phyloP scores from a whole-genome alignment of 2,113 vertebrate species.

The Euleptes europaea region DNA sequence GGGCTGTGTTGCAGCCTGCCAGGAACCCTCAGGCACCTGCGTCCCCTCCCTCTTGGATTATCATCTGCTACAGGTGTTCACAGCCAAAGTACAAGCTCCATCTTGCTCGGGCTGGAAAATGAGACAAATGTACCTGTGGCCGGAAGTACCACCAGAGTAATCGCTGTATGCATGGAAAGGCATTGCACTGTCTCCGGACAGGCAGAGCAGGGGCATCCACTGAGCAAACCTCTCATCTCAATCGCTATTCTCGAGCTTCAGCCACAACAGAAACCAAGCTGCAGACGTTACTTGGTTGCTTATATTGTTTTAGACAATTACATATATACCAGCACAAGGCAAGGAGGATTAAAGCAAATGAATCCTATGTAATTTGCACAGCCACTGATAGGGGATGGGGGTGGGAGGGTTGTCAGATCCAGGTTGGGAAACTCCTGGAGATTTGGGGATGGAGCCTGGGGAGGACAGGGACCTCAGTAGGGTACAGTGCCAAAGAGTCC shows the following conservation, averaged over 20 bases:
- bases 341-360: background rate
- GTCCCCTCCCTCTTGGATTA: background rate
- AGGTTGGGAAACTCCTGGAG: no score
- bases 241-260: background rate
- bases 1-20: background rate
- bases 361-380: background rate
- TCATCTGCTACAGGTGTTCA: background rate
- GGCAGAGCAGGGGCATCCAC: background rate
- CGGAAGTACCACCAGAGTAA: background rate
- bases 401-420: no score
- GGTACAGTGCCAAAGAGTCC: no score
- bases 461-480: no score
- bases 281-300: background rate
- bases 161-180: background rate
- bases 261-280: background rate
- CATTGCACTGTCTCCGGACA: background rate
- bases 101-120: background rate
- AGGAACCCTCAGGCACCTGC: background rate
- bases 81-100: background rate
- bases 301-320: background rate
- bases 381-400: no score
- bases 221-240: background rate
- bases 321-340: no score
- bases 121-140: background rate
- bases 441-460: no score